Evolutionary conservation across 2,888 invertebrate genomes (phyloP).

Genomic region (Cacoxenus indagator): DNA sequence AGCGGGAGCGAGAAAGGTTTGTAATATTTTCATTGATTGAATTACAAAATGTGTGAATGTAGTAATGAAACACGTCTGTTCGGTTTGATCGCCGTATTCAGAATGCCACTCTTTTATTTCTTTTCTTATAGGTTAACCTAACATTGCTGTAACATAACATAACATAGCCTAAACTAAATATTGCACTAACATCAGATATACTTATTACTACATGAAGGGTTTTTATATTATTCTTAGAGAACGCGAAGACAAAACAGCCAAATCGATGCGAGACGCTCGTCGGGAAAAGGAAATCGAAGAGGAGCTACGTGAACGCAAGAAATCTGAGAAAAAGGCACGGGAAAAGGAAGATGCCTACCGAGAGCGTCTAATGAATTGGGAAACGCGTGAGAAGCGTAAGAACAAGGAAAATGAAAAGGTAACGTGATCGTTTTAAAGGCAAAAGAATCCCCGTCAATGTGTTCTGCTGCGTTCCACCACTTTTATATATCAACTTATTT

Average conservation of each 20-base stretch:
- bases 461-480: neutral
- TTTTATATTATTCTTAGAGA: conserved; percentile 51
- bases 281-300: conserved; percentile 90
- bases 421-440: no score
- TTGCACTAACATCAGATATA: no score
- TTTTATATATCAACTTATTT: no score
- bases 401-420: conserved; percentile 88
- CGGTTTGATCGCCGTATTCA: no score
- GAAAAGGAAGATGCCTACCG: conserved; percentile 98
- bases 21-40: neutral
- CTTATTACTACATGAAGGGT: no score
- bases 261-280: conserved; percentile 76
- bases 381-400: conserved; percentile 89
- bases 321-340: conserved; percentile 89
- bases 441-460: no score
- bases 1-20: conserved; percentile 12
- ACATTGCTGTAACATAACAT: no score
- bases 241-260: conserved; percentile 72
- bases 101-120: no score
- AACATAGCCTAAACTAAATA: no score
- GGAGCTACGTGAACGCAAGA: conserved; percentile 90
- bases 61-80: no score
- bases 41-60: neutral
- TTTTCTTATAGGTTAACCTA: no score
- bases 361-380: conserved; percentile 86